Base-by-base conservation (phyloP, 2,113 vertebrate genomes). In the Numida meleagris region DNA sequence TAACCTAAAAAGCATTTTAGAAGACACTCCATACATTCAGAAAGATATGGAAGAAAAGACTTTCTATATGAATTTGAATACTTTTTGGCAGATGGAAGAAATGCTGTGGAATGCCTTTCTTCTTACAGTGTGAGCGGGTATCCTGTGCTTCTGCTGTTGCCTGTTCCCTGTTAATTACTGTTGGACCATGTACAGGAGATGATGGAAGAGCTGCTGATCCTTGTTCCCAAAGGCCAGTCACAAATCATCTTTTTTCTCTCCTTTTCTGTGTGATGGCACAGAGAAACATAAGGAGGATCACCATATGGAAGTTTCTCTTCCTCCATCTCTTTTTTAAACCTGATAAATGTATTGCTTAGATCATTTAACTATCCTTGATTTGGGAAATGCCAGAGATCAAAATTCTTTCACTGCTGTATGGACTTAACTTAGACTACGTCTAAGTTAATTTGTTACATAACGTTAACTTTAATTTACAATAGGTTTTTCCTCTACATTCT, bases 371-470 rank as follows among this genome's bases (percentile, higher is more conserved):
- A 25, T 9, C 27, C 18, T 46, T 45, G 8, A 19, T 46, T 40
- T 3, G 7, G 10, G 7, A 79, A 77, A 48, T 53, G 1, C 0
- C 27, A 67, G 6, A 4, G 4, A 73, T 62, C 33, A 71, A 82
- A 88, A 66, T 14, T 7, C 19, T 91, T 74, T 45, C 6, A 3
- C 6, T 61, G 18, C 2, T 8, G 42, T n/a, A 53, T 11, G 17
- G 24, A 83, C 55, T 51, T 58, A 79, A n/a, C 9, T 61, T 85
- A n/a, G n/a, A n/a, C n/a, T n/a, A n/a, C n/a, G 16, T 61, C 2
- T 51, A 45, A 76, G 16, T 74, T 86, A 50, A 33, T 83, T 94
- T 89, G 10, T 73, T 94, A 33, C 27, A 25, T 8, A 89, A 40
- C 10, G 29, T 83, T 71, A 80, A 6, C 3, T 38, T 57, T 55